These are phyloP conservation scores for Cynoglossus semilaevis DNA, from an alignment of 2,113 vertebrate species.

Conservation along the genomic window DNA sequence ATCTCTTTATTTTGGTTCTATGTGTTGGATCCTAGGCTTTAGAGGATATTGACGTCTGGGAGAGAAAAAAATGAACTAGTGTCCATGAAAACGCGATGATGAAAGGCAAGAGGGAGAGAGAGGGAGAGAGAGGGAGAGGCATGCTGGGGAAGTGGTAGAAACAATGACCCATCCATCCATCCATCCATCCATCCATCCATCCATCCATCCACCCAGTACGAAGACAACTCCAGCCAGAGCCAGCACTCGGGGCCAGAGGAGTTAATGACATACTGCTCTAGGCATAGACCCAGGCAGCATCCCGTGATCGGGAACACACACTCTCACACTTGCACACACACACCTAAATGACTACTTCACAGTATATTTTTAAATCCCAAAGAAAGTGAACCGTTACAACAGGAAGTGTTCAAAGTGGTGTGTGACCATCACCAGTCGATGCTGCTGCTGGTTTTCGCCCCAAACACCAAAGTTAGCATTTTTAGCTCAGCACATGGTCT, in stretches of 20 bases:
- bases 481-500: too few species aligned
- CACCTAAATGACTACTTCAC: not conserved
- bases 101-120: conserved; percentile 34
- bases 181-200: conserved; percentile 25
- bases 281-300: conserved; percentile 19
- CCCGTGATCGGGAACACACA: conserved; percentile 7
- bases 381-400: not conserved
- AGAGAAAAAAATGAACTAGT: conserved; percentile 16
- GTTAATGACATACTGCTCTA: conserved; percentile 46
- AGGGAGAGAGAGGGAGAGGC: conserved; percentile 16
- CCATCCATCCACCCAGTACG: conserved; percentile 26
- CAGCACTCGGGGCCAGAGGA: conserved; percentile 29
- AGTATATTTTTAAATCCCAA: not conserved
- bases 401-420: not conserved
- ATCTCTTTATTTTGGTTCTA: not conserved
- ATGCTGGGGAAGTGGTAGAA: conserved; percentile 17
- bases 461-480: not conserved
- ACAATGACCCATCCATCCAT: conserved; percentile 42
- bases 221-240: conserved; percentile 39
- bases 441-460: not conserved
- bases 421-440: not conserved
- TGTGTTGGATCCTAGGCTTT: not conserved
- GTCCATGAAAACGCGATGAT: conserved; percentile 32
- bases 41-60: not conserved
- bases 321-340: conserved; percentile 8